Evolutionary conservation across 1,140 invertebrate species (phyloP), one percentile per base, ranked within the genome.

Genomic region (Pachypsylla venusta): DNA sequence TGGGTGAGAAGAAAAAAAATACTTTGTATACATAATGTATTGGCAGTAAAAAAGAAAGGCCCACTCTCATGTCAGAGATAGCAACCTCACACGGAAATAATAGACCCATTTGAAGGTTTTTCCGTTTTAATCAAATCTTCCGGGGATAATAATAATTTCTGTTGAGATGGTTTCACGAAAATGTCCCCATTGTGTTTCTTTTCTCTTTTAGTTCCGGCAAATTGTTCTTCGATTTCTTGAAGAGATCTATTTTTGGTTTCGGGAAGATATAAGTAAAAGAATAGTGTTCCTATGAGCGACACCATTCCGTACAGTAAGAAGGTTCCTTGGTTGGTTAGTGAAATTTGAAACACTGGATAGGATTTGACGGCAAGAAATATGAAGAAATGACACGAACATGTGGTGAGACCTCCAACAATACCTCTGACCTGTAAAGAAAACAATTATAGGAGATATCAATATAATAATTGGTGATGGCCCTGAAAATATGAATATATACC

Each of bases 211-310:
- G 76, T 71, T 1, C 78, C 78, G 2, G 77, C 77, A 63, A 81
- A 83, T 60, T 80, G 81, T 64, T 82, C 81, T 68, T 83, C 81
- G 24, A 90, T 87, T 67, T 89, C 85, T 69, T 87, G 84, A 10
- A 89, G 70, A 1, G 77, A 79, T 65, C 80, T 79, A 7, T 81
- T 83, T 69, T 87, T 89, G 1, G 87, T 91, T 70, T 91, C 88
- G n/a, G 87, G 86, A 14, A 90, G 70, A 60, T 75, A 82, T 53
- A 81, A 73, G 57, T 74, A 81, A 48, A 84, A 70, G 58, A 79
- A 77, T 2, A 83, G 58, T 26, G 75, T 70, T 55, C 74, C 76
- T 70, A 67, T 12, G 54, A 72, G 65, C 4, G 82, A 82, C 60
- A 80, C 74, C 20, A 72, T 72, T 0, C 85, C 81, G 58, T 83